Conservation (phyloP, 2,888 invertebrate species). For the Sinopyrophorus schimmeli region DNA sequence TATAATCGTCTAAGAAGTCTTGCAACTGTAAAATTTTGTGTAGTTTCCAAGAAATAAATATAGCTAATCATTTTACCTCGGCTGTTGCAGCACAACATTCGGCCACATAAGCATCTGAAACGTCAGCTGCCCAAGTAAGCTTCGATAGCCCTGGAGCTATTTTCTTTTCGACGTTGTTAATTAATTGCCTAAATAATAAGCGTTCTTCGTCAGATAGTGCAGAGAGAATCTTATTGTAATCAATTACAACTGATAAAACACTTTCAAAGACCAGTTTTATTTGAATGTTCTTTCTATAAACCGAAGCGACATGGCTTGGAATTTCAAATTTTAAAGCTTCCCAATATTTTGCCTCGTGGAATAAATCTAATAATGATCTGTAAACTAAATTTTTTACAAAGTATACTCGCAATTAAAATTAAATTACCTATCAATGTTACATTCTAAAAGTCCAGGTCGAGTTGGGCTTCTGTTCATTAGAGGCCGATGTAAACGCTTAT, state of each 20-base stretch:
- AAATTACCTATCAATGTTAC: slow-evolving; percentile 76
- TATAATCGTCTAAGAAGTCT: slow-evolving; percentile 80
- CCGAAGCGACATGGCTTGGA: slow-evolving; percentile 67
- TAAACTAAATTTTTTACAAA: slow-evolving; percentile 35
- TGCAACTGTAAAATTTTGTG: slow-evolving; percentile 60
- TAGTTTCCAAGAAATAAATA: background rate
- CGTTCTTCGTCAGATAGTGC: slow-evolving; percentile 78
- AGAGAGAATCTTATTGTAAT: slow-evolving; percentile 77
- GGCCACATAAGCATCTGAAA: slow-evolving; percentile 71
- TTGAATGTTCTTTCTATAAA: slow-evolving; percentile 64
- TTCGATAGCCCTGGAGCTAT: slow-evolving; percentile 73
- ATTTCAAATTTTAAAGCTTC: slow-evolving; percentile 69
- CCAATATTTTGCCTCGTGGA: slow-evolving; percentile 76
- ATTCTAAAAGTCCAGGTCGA: slow-evolving; percentile 70
- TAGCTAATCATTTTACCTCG: slow-evolving; percentile 57
- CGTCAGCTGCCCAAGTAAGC: slow-evolving; percentile 74
- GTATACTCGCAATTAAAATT: too few species aligned
- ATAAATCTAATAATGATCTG: slow-evolving; percentile 68
- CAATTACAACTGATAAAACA: slow-evolving; percentile 70
- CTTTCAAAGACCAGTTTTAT: slow-evolving; percentile 69
- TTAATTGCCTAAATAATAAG: slow-evolving; percentile 75
- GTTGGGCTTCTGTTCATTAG: slow-evolving; percentile 70
- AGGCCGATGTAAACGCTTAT: slow-evolving; percentile 66
- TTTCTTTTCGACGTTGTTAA: slow-evolving; percentile 65
- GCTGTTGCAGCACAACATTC: slow-evolving; percentile 70